Evolutionary conservation across 2,888 invertebrate genomes (phyloP).

Genomic region (Cheilosia impressa): DNA sequence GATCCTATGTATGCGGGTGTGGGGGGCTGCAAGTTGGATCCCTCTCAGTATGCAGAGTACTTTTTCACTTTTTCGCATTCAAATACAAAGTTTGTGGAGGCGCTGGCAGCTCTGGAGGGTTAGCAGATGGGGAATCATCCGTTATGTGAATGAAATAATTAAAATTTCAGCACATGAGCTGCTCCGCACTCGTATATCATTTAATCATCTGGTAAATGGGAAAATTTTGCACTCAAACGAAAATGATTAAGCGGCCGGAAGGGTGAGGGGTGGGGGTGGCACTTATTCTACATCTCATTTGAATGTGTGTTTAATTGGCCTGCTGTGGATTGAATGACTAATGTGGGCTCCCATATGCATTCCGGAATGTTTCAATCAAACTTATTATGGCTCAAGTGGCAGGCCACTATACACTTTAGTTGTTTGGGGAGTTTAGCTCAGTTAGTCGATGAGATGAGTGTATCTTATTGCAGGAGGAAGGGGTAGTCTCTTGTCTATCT

Average conservation of each 20-base stretch:
- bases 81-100: not conserved
- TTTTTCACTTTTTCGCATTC: conserved; percentile 46
- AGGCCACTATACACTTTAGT: conserved; percentile 41
- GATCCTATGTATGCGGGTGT: not conserved
- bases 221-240: conserved; percentile 74
- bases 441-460: conserved; percentile 19
- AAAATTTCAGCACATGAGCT: conserved; percentile 74
- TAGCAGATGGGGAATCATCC: conserved; percentile 58
- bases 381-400: conserved; percentile 62
- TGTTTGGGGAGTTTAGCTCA: conserved; percentile 15
- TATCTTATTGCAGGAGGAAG: not conserved
- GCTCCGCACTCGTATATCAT: conserved; percentile 64
- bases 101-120: not conserved
- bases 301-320: conserved; percentile 73
- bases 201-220: conserved; percentile 74
- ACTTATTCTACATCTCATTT: conserved; percentile 51
- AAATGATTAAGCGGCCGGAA: conserved; percentile 65
- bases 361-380: conserved; percentile 62
- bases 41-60: conserved; percentile 3
- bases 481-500: not conserved
- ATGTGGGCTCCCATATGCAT: conserved; percentile 58
- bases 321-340: conserved; percentile 69
- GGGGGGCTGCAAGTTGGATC: conserved; percentile 4
- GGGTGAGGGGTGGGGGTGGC: not conserved
- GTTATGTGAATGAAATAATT: conserved; percentile 73